Evolutionary conservation across 2,888 invertebrate genomes (phyloP), one percentile per base, ranked within the genome.

Genomic region (Eledona agricola): DNA sequence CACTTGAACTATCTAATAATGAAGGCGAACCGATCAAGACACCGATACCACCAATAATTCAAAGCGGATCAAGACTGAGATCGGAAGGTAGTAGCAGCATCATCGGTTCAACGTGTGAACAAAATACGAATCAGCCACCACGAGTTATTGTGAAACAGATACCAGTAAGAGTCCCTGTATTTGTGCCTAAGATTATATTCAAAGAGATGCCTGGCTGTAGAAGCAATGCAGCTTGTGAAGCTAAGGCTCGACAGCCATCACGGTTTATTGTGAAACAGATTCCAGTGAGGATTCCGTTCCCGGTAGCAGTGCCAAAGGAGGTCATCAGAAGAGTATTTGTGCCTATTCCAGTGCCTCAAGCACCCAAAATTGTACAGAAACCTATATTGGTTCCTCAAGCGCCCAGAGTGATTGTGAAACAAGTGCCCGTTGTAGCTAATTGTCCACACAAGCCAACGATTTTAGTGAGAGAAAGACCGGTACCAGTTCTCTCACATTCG

Each of bases 401-500:
- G 1, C 25, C 38, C 3, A 38, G 16, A 23, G 15, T 38, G 22
- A 2, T 40, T 10, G 16, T 40, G 1, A 40, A 16, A 26, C 26
- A 40, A 16, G 40, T 40, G 26, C 40, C 40, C n/a, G n/a, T 37
- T n/a, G n/a, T n/a, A n/a, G n/a, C n/a, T 3, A 43, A 37, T 12
- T 12, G 20, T 13, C n/a, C n/a, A n/a, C n/a, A n/a, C n/a, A n/a
- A n/a, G n/a, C n/a, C n/a, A n/a, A n/a, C n/a, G n/a, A n/a, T n/a
- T n/a, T n/a, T n/a, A n/a, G n/a, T n/a, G n/a, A n/a, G n/a, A n/a
- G n/a, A n/a, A n/a, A n/a, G n/a, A n/a, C 31, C 31, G 1, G 31
- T 31, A 31, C 23, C 23, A 4, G 23, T 23, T n/a, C n/a, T n/a
- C n/a, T n/a, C n/a, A n/a, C n/a, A n/a, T n/a, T n/a, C n/a, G n/a